A percentile compares a stretch with the other conserved stretches of the same genome.
These are phyloP conservation scores for Nycticorax nycticorax DNA, from an alignment of 2,113 vertebrate species.

Conservation along the genomic window DNA sequence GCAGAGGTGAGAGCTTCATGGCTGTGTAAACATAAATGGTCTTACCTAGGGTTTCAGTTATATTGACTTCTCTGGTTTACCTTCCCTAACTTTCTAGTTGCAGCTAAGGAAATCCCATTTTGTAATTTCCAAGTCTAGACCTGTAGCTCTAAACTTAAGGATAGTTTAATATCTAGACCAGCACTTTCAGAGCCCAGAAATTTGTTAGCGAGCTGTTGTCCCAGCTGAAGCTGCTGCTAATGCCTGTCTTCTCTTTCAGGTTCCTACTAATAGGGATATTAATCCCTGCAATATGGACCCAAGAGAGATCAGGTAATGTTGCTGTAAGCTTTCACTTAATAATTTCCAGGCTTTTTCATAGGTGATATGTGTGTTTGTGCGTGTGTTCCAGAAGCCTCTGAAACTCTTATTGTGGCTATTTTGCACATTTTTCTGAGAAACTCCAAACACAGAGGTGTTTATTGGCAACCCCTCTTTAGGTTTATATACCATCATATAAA, in stretches of 20 bases:
- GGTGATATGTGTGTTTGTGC: not conserved
- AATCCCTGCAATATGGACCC: not conserved
- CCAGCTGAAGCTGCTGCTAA: not conserved
- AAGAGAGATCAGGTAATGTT: not conserved
- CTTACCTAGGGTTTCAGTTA: accelerated
- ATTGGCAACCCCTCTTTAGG: not conserved
- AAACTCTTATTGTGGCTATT: not conserved
- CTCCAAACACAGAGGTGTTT: accelerated
- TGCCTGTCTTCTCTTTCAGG: not conserved
- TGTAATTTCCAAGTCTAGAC: accelerated
- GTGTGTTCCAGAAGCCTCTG: not conserved
- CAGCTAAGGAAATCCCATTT: not conserved
- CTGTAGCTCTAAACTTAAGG: not conserved
- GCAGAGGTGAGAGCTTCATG: not conserved
- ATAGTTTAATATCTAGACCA: accelerated
- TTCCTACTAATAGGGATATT: not conserved
- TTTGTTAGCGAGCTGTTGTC: not conserved
- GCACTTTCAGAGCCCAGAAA: not conserved
- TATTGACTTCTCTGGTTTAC: not conserved
- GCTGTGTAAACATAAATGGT: accelerated
- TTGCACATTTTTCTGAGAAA: not conserved
- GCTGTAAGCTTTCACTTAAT: not conserved
- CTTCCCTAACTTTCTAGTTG: accelerated
- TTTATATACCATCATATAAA: not conserved
- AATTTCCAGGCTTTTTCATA: not conserved